A percentile compares a stretch with the other conserved stretches of the same genome.
Evolutionary conservation across 2,888 invertebrate genomes (phyloP).

Genomic region (Crocallis elinguaria): DNA sequence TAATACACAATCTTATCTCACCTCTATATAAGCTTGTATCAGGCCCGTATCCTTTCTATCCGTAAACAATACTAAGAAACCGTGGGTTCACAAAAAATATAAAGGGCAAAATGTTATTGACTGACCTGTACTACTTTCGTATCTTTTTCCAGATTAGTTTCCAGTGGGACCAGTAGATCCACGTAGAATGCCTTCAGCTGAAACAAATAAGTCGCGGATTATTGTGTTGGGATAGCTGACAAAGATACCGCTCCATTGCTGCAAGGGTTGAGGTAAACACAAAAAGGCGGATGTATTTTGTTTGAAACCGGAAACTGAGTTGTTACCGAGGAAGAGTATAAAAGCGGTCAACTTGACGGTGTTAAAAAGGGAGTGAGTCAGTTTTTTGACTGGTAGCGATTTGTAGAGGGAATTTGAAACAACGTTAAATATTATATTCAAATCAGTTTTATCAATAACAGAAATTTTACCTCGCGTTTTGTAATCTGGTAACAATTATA

Average conservation of each 20-base stretch:
- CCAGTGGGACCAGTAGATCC: constrained; percentile 95
- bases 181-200: constrained; percentile 98
- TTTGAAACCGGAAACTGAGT: constrained; percentile 23
- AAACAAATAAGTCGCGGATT: constrained; percentile 57
- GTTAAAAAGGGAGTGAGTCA: background rate
- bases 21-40: constrained; percentile 46
- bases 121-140: constrained; percentile 95
- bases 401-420: too few species aligned
- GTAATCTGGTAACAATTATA: too few species aligned
- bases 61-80: constrained; percentile 64
- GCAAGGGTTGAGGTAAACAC: constrained; percentile 35
- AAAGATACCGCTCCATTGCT: constrained; percentile 22
- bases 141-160: constrained; percentile 97
- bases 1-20: constrained; percentile 69
- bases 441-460: too few species aligned
- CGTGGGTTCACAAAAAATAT: constrained; percentile 59
- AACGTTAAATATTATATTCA: too few species aligned
- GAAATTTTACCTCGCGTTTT: too few species aligned
- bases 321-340: constrained; percentile 27
- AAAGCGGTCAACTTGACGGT: constrained; percentile 10
- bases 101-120: constrained; percentile 59
- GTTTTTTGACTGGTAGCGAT: background rate
- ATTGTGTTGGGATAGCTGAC: constrained; percentile 39
- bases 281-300: constrained; percentile 32
- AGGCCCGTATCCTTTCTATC: constrained; percentile 40